phyloP scores from a whole-genome alignment of 2,888 invertebrate genomes.

The Pandemis cinnamomeana region DNA sequence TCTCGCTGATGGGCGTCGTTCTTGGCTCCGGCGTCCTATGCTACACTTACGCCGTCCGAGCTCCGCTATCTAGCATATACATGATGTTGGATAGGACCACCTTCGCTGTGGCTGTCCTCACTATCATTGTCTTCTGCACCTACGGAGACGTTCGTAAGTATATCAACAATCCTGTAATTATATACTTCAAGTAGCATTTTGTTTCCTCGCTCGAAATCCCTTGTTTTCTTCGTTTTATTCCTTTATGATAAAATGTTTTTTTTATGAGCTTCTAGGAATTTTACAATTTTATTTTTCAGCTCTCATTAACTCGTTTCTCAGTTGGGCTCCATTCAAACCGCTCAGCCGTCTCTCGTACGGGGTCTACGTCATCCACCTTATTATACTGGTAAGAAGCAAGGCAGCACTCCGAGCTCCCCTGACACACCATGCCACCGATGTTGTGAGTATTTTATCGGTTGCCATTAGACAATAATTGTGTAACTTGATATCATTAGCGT shows the following conservation, averaged over 20 bases:
- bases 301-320: conserved; percentile 33
- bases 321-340: conserved; percentile 32
- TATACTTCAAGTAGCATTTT: background rate
- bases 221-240: too few relatives aligned
- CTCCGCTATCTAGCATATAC: conserved; percentile 12
- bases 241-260: too few relatives aligned
- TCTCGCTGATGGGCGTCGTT: conserved; percentile 18
- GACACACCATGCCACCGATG: conserved; percentile 5
- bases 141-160: conserved; percentile 40
- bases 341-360: conserved; percentile 34
- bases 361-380: conserved; percentile 22
- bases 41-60: conserved; percentile 4
- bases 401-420: background rate
- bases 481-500: too few relatives aligned
- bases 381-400: conserved; percentile 7
- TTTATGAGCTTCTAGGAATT: background rate
- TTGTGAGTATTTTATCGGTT: conserved; percentile 1
- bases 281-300: conserved; percentile 15
- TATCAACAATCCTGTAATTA: background rate
- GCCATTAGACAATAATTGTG: too few relatives aligned
- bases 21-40: conserved; percentile 13
- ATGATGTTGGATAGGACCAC: conserved; percentile 11
- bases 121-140: conserved; percentile 27
- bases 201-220: too few relatives aligned
- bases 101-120: conserved; percentile 6